These are phyloP conservation scores for Ciconia boyciana DNA, from an alignment of 2,113 vertebrate species.

Conservation along the genomic window DNA sequence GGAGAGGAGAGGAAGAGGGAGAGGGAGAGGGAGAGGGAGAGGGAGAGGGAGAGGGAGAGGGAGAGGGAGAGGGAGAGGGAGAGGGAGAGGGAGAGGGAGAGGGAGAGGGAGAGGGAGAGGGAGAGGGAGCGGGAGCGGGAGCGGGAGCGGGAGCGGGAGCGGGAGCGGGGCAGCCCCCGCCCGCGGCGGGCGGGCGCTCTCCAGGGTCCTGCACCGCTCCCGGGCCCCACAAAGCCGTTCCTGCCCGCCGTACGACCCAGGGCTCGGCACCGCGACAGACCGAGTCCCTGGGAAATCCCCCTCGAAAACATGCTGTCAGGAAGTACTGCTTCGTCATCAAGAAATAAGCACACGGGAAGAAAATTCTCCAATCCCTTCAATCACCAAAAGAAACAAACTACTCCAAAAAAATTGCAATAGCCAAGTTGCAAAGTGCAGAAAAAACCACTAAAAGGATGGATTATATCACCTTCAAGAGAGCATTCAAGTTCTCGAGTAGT, in stretches of 20 bases:
- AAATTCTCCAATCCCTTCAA: background rate
- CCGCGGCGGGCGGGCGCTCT: background rate
- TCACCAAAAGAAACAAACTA: background rate
- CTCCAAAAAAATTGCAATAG: background rate
- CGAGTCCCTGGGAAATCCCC: accelerated
- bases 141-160: too few species aligned
- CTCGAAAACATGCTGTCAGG: accelerated
- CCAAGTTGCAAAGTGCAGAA: background rate
- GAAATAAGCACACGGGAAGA: background rate
- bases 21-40: accelerated
- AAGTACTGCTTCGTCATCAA: background rate
- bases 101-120: too few species aligned
- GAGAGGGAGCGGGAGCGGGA: too few species aligned
- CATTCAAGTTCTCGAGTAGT: background rate
- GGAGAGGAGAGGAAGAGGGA: too few species aligned
- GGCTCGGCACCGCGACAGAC: accelerated
- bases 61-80: too few species aligned
- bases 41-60: too few species aligned
- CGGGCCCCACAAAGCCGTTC: too few species aligned
- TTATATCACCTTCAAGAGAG: background rate
- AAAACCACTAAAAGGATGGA: background rate
- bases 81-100: too few species aligned
- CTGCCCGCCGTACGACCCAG: background rate
- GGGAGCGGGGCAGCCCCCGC: accelerated
- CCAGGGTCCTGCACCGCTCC: background rate